Evolutionary conservation across 2,888 invertebrate genomes (phyloP), one percentile per base, ranked within the genome.

Genomic region (Epinotia ramella): DNA sequence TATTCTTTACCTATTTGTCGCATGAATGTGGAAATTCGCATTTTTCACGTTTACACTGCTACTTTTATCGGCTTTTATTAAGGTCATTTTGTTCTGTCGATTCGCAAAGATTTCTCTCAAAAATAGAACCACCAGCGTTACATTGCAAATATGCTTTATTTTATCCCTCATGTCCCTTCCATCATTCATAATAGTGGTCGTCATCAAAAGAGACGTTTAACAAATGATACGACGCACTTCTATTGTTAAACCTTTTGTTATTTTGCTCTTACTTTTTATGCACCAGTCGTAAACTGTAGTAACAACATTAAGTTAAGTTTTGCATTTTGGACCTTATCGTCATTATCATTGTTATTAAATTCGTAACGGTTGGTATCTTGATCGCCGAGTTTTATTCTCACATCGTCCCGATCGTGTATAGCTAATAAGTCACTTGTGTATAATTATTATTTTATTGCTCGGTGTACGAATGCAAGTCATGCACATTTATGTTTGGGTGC

Each of bases 341-440:
- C 4, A 24, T 7, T 0, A 1, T 0, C 64, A 78, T 81, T 69
- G 73, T 79, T 81, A 75, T 65, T 62, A 77, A 80, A 81, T 79
- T 28, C 76, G 73, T 65, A 68, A 4, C 44, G 71, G 3, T 40
- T 62, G 28, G 7, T 65, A 76, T 73, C 64, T 76, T 59, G 44
- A 66, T 77, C 70, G 66, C 76, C 78, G 77, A 84, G 83, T 86
- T 89, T 87, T 87, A 87, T 87, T 87, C 89, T 86, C 84, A 82
- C 86, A 86, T 86, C 86, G 85, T 87, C 83, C 86, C 86, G 86
- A 88, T 88, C 88, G 85, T 88, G 89, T 89, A 88, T 82, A 86
- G 89, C 89, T 93, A 93, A 93, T 93, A 93, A 91, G 91, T 93
- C 92, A 91, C 91, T 92, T 91, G 92, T 90, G 92, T 93, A 92